phyloP scores from a whole-genome alignment of 2,888 invertebrate species.

The Eupithecia inturbata region DNA sequence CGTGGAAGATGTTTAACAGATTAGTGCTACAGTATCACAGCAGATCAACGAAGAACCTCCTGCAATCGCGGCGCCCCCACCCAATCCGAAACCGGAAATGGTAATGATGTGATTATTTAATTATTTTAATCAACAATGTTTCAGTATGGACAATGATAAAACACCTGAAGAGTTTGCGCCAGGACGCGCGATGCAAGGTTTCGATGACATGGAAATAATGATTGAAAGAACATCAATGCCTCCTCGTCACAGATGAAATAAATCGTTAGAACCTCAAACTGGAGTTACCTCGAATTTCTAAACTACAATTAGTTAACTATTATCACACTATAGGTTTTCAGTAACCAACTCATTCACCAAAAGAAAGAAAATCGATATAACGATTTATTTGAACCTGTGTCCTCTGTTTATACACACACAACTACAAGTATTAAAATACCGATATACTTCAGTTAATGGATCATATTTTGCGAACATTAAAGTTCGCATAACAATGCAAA shows the following conservation, averaged over 20 bases:
- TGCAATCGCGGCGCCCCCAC: constrained; percentile 54
- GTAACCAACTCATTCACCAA: background rate
- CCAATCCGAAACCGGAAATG: constrained; percentile 43
- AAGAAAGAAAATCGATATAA: constrained; percentile 16
- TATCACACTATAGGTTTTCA: constrained; percentile 7
- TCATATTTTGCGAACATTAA: constrained; percentile 52
- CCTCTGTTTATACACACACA: constrained; percentile 36
- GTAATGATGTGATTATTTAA: background rate
- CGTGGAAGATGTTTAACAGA: constrained; percentile 78
- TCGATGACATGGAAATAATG: constrained; percentile 53
- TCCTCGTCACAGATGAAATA: constrained; percentile 45
- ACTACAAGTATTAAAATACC: constrained; percentile 32
- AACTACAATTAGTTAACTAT: constrained; percentile 9
- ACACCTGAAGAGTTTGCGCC: constrained; percentile 49
- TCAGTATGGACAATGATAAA: constrained; percentile 48
- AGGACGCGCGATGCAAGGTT: constrained; percentile 44
- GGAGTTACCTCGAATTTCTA: constrained; percentile 9
- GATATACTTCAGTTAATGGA: constrained; percentile 53
- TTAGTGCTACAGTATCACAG: constrained; percentile 82
- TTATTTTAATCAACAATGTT: constrained; percentile 35
- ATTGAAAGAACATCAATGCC: constrained; percentile 46
- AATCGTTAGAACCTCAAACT: constrained; percentile 41
- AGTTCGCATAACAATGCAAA: constrained; percentile 29
- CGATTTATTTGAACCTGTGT: constrained; percentile 44
- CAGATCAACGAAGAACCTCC: constrained; percentile 73